Conservation (phyloP, 2,113 vertebrate genomes). For the Stomatorhinus ivindoensis region DNA sequence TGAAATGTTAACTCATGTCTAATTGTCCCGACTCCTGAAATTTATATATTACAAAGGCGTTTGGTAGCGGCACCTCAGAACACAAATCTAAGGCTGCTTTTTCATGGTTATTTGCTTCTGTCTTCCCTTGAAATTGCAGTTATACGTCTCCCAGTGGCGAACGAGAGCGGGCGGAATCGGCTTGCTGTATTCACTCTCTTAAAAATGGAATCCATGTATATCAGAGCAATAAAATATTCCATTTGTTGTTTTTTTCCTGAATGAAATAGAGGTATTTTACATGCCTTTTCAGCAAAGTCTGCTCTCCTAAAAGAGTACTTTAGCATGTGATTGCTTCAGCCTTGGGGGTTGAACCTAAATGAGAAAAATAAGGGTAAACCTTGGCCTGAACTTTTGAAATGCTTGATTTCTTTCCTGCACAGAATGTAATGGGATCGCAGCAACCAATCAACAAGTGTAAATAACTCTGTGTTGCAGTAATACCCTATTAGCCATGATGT, state of each 20-base stretch:
- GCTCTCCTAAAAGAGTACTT: background rate
- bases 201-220: background rate
- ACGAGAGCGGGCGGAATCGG: background rate
- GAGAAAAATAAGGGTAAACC: background rate
- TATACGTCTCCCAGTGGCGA: background rate
- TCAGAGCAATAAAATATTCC: background rate
- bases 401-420: background rate
- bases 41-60: background rate
- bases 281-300: background rate
- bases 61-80: background rate
- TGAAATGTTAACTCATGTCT: conserved; percentile 12
- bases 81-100: background rate
- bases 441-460: conserved; percentile 10
- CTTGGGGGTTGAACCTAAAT: background rate
- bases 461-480: background rate
- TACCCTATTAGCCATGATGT: background rate
- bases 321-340: background rate
- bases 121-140: background rate
- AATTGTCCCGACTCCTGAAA: background rate
- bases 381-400: background rate
- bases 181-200: background rate
- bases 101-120: background rate
- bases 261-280: background rate
- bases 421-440: background rate
- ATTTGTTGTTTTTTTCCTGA: background rate